A percentile compares a stretch with the other conserved stretches of the same genome.
Conservation (phyloP, 2,797 vertebrate species). For the Esox masquinongy region DNA sequence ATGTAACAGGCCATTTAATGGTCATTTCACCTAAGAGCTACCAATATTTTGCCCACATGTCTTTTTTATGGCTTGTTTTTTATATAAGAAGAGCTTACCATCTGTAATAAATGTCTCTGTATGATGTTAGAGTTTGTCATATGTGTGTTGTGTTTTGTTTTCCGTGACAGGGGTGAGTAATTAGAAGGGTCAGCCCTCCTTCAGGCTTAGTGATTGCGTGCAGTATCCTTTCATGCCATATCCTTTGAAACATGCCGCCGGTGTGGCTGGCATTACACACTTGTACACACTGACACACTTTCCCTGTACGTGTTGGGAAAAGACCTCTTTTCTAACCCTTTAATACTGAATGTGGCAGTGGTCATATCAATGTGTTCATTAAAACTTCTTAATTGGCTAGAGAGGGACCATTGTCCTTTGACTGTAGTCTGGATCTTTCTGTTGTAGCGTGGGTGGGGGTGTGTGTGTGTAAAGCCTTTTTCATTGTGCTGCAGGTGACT, state of each 20-base stretch:
- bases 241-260: slow-evolving; percentile 69
- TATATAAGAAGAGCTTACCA: neutral
- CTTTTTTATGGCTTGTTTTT: neutral
- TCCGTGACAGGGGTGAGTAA: slow-evolving; percentile 84
- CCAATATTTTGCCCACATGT: neutral
- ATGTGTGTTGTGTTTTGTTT: slow-evolving; percentile 70
- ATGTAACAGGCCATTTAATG: neutral
- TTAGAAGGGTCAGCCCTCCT: slow-evolving; percentile 77
- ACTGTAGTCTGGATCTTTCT: neutral
- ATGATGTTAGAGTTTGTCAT: neutral
- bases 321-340: neutral
- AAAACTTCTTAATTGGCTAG: neutral
- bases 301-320: slow-evolving; percentile 60
- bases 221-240: slow-evolving; percentile 81
- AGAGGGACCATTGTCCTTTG: neutral
- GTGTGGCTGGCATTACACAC: neutral
- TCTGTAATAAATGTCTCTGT: neutral
- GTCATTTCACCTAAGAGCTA: neutral
- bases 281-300: slow-evolving; percentile 9
- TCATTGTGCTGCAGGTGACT: slow-evolving; percentile 77
- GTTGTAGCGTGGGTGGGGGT: neutral
- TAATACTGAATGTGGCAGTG: neutral
- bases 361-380: neutral
- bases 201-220: slow-evolving; percentile 72
- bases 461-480: slow-evolving; percentile 40